phyloP scores from a whole-genome alignment of 1,140 invertebrate genomes.

The Metaphire vulgaris region DNA sequence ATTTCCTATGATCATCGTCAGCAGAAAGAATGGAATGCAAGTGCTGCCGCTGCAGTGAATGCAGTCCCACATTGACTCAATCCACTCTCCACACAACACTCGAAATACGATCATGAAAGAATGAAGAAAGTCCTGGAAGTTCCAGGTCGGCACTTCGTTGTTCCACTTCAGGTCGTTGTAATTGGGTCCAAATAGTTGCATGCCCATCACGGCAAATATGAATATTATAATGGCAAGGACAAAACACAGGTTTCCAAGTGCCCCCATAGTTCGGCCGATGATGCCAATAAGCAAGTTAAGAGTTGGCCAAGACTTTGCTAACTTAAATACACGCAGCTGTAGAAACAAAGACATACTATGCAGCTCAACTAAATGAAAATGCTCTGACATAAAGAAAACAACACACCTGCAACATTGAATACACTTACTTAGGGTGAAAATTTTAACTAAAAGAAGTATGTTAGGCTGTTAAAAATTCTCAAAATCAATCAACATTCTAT shows the following conservation, averaged over 20 bases:
- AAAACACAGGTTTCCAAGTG: slow-evolving; percentile 94
- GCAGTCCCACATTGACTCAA: slow-evolving; percentile 98
- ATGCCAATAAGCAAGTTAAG: slow-evolving; percentile 96
- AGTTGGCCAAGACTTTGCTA: slow-evolving; percentile 98
- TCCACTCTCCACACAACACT: slow-evolving; percentile 91
- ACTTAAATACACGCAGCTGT: slow-evolving; percentile 91
- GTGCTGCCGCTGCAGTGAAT: slow-evolving; percentile 77
- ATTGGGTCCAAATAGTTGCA: slow-evolving; percentile 92
- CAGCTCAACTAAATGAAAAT: no score
- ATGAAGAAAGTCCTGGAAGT: slow-evolving; percentile 95
- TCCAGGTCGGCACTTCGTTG: slow-evolving; percentile 64
- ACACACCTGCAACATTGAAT: no score
- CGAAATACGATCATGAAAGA: slow-evolving; percentile 96
- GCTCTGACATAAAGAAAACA: no score
- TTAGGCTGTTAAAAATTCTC: no score
- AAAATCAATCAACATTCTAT: no score
- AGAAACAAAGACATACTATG: neutral
- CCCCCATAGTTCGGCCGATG: slow-evolving; percentile 94
- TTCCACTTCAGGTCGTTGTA: slow-evolving; percentile 57
- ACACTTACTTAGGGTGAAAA: no score
- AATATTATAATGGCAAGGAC: slow-evolving; percentile 97
- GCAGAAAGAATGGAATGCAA: slow-evolving; percentile 93
- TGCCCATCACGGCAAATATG: slow-evolving; percentile 95
- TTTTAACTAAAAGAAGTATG: no score
- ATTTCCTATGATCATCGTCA: slow-evolving; percentile 97